Evolutionary conservation across 2,888 invertebrate species (phyloP).

Genomic region (Drosophila incognita): DNA sequence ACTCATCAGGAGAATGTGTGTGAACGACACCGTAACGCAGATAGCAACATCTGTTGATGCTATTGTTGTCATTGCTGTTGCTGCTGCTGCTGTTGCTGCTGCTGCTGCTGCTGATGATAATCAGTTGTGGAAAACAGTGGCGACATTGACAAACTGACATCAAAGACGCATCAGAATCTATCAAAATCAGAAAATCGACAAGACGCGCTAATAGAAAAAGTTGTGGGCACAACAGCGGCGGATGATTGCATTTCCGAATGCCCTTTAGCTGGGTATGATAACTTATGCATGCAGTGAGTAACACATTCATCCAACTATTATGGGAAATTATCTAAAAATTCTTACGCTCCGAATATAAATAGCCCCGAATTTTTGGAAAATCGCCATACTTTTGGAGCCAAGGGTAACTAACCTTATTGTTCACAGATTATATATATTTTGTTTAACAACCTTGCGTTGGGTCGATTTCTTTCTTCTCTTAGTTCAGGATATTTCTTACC

Average conservation of each 20-base stretch:
- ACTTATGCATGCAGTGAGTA: neutral
- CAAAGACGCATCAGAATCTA: slow-evolving; percentile 75
- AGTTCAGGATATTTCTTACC: neutral
- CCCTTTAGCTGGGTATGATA: slow-evolving; percentile 1
- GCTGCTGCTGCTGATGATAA: slow-evolving; percentile 48
- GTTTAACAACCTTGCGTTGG: too few species aligned
- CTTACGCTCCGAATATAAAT: neutral
- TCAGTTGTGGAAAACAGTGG: slow-evolving; percentile 32
- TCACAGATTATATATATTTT: neutral
- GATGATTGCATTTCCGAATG: slow-evolving; percentile 15
- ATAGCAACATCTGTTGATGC: slow-evolving; percentile 56
- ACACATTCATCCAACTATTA: neutral
- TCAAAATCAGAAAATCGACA: slow-evolving; percentile 55
- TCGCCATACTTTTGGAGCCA: neutral
- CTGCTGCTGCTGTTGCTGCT: neutral
- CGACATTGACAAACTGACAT: slow-evolving; percentile 63
- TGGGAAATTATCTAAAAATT: neutral
- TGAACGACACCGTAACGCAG: slow-evolving; percentile 30
- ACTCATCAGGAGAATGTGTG: slow-evolving; percentile 68
- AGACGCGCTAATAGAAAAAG: slow-evolving; percentile 70
- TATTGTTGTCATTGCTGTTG: slow-evolving; percentile 1
- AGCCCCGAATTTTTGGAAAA: neutral
- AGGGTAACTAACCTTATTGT: neutral
- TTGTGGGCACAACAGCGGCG: slow-evolving; percentile 32
- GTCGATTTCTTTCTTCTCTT: neutral